phyloP scores from a whole-genome alignment of 2,797 vertebrate species.

The Lemur catta region DNA sequence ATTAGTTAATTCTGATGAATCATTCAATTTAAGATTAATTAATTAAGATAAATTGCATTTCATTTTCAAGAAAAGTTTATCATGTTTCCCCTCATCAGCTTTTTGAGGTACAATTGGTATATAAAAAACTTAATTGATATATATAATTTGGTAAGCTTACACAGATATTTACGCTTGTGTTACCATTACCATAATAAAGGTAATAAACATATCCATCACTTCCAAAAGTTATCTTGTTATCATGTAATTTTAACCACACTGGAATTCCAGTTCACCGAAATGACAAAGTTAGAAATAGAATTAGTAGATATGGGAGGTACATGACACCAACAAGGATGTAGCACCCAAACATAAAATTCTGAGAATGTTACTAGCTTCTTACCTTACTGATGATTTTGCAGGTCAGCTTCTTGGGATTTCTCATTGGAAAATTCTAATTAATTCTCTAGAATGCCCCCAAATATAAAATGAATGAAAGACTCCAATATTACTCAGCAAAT shows the following conservation, averaged over 20 bases:
- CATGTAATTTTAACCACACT: background rate
- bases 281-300: background rate
- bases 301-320: background rate
- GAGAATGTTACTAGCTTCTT: background rate
- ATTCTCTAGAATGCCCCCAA: background rate
- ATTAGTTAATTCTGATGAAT: background rate
- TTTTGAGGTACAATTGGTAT: background rate
- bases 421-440: conserved; percentile 27
- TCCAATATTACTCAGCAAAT: conserved; percentile 21
- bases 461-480: background rate
- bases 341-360: background rate
- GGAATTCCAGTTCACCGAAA: conserved; percentile 30
- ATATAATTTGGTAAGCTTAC: background rate
- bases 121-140: background rate
- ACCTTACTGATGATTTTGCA: background rate
- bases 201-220: background rate
- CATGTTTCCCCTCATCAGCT: background rate
- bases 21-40: conserved; percentile 48
- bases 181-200: background rate
- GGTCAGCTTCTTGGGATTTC: background rate
- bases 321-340: background rate
- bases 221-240: background rate
- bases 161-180: background rate
- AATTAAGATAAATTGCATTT: background rate
- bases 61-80: conserved; percentile 34